Percentiles rank a stretch among this genome's conserved stretches.
Conservation (phyloP, 2,113 vertebrate species). For the Lampris megalopsis region DNA sequence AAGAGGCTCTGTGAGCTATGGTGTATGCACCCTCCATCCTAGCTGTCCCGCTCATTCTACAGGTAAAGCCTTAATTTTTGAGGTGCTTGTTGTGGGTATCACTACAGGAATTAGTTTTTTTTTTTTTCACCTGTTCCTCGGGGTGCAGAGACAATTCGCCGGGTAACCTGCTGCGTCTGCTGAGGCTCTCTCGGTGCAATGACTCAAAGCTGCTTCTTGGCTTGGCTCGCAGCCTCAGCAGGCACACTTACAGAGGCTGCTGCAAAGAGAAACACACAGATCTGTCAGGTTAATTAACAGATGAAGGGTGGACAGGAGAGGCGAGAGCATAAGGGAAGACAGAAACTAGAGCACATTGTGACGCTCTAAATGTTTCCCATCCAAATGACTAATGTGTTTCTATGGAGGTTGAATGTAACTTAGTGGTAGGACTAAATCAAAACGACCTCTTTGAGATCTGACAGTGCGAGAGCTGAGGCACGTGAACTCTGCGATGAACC, state of each 20-base stretch:
- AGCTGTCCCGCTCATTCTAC: no score
- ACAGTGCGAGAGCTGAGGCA: neutral
- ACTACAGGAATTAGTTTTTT: neutral
- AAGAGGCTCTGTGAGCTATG: no score
- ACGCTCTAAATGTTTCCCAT: neutral
- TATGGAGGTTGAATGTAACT: neutral
- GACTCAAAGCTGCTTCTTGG: neutral
- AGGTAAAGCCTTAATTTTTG: neutral
- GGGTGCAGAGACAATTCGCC: no score
- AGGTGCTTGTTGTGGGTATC: neutral
- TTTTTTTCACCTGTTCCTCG: neutral
- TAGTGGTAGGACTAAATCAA: neutral
- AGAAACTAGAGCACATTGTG: neutral
- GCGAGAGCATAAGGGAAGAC: slow-evolving; percentile 5
- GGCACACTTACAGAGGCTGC: slow-evolving; percentile 14
- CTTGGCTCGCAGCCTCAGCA: neutral
- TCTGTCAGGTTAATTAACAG: slow-evolving; percentile 53
- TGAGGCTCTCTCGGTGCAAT: neutral
- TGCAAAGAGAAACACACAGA: slow-evolving; percentile 16
- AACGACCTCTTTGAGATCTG: neutral
- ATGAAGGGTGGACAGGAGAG: slow-evolving; percentile 36
- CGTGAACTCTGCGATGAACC: neutral
- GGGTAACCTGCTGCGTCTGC: neutral
- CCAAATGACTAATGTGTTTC: neutral
- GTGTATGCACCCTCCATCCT: no score